Evolutionary conservation across 92 coral and sea anemone genomes (phyloP).

Genomic region (Pocillopora grandis): DNA sequence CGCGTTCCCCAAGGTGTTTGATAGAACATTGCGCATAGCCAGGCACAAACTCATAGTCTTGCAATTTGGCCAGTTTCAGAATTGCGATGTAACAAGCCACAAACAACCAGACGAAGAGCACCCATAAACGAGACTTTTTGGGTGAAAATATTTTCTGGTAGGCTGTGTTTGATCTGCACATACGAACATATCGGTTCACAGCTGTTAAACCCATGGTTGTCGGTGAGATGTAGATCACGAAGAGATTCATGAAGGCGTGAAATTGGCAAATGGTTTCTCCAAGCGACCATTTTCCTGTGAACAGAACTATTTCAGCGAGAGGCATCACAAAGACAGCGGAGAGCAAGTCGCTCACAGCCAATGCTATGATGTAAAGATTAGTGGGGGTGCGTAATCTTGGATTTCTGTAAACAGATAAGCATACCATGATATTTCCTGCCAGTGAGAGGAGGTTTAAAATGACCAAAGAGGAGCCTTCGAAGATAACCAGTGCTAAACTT

Average conservation of each 20-base stretch:
- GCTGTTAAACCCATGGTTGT: constrained; percentile 43
- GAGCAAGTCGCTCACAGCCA: constrained; percentile 35
- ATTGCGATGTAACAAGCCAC: constrained; percentile 33
- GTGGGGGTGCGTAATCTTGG: constrained; percentile 31
- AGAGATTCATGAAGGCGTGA: constrained; percentile 39
- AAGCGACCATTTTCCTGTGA: constrained; percentile 25
- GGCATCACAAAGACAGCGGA: constrained; percentile 44
- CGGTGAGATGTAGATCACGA: constrained; percentile 38
- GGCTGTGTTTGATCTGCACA: constrained; percentile 17
- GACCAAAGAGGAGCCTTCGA: constrained; percentile 17
- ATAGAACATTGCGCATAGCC: constrained; percentile 48
- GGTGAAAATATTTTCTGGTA: constrained; percentile 25
- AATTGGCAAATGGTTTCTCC: constrained; percentile 20
- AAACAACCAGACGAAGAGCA: constrained; percentile 18
- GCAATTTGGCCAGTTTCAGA: constrained; percentile 8
- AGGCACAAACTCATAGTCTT: constrained; percentile 38
- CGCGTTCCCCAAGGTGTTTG: constrained; percentile 21
- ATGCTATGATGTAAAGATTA: constrained; percentile 31
- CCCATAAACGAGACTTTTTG: constrained; percentile 24
- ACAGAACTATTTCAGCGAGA: neutral
- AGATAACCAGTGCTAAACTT: neutral
- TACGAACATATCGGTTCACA: constrained; percentile 29
- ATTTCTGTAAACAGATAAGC: constrained; percentile 31
- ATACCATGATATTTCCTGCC: constrained; percentile 28
- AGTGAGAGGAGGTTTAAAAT: constrained; percentile 21